Evolutionary conservation across 2,113 vertebrate genomes (phyloP).

Genomic region (Pachycephala philippinensis): DNA sequence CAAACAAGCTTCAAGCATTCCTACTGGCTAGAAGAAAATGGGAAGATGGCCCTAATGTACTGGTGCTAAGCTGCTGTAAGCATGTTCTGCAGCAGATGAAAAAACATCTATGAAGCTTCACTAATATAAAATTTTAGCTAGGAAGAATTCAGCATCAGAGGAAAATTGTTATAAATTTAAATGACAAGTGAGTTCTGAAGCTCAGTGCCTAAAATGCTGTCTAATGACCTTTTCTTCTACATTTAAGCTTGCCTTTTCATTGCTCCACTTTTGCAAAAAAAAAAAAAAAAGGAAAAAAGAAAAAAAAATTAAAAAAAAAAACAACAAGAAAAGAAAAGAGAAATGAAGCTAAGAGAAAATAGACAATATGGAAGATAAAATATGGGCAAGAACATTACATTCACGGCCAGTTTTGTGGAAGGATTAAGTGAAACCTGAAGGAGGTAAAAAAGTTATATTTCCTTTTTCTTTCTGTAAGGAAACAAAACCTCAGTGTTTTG

Average conservation of each 20-base stretch:
- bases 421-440: neutral
- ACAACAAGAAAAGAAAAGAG: accelerated
- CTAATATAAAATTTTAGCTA: neutral
- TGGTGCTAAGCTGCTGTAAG: neutral
- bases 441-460: neutral
- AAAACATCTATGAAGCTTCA: neutral
- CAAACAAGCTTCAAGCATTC: neutral
- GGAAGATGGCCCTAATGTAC: neutral
- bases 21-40: neutral
- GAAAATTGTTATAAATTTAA: neutral
- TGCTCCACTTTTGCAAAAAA: neutral
- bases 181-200: neutral
- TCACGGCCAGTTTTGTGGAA: neutral
- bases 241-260: neutral
- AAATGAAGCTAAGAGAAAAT: neutral
- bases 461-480: neutral
- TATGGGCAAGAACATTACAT: neutral
- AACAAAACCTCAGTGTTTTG: neutral
- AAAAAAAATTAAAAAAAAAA: too few relatives aligned
- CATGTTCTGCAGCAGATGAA: neutral
- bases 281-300: neutral
- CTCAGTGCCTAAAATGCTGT: neutral
- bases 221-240: neutral
- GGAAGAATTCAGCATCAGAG: neutral
- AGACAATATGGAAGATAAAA: neutral